These are phyloP conservation scores for Eleutherodactylus coqui DNA, from an alignment of 2,797 vertebrate species.

Conservation along the genomic window DNA sequence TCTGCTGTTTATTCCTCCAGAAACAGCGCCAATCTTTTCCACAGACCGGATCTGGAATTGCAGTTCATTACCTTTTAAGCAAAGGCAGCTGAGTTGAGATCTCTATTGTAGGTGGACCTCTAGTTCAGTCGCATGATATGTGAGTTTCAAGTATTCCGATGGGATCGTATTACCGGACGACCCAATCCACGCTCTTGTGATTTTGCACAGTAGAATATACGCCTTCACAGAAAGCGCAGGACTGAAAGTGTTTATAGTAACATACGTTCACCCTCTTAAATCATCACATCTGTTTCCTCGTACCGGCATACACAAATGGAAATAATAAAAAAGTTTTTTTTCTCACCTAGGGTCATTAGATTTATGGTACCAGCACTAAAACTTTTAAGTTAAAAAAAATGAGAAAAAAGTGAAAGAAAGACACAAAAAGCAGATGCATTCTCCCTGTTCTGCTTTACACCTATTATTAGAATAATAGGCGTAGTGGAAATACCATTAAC, in stretches of 20 bases:
- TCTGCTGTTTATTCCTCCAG: too few relatives aligned
- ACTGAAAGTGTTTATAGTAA: slow-evolving; percentile 69
- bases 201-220: slow-evolving; percentile 20
- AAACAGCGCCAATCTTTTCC: neutral
- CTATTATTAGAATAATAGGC: neutral
- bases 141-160: neutral
- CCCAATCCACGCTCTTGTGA: neutral
- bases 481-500: neutral
- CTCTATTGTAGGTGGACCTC: neutral
- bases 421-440: slow-evolving; percentile 4
- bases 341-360: slow-evolving; percentile 71
- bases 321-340: slow-evolving; percentile 71
- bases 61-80: neutral
- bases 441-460: neutral
- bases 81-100: neutral
- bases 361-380: slow-evolving; percentile 73
- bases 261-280: slow-evolving; percentile 68
- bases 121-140: neutral
- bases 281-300: slow-evolving; percentile 67
- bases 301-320: slow-evolving; percentile 68
- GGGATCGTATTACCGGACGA: neutral
- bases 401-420: slow-evolving; percentile 52
- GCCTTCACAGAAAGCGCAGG: slow-evolving; percentile 58
- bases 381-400: slow-evolving; percentile 61
- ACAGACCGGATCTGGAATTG: neutral